Base-by-base conservation (phyloP, 1,140 invertebrate genomes). In the Drosophila melanogaster region DNA sequence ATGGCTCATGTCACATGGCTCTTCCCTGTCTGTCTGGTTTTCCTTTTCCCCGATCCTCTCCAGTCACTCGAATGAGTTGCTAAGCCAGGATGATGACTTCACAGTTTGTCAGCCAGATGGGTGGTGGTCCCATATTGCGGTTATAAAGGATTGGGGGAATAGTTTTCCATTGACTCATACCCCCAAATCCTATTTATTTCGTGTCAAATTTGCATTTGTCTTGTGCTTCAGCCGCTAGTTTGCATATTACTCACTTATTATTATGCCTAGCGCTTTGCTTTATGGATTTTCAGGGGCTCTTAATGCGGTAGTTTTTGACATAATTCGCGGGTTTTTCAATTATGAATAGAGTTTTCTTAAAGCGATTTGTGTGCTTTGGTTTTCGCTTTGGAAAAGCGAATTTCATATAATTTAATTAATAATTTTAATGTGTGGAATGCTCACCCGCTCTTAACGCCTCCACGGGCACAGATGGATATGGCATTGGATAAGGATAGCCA, bases 401-500 rank as follows among this genome's bases (percentile, higher is more conserved):
- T 30, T 30, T 30, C 30, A 3, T 30, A 10, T 30, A 8, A 30
- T 10, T 30, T 10, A 30, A 30, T 30, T 7, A 10, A 30, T 30
- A 30, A 30, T 3, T 30, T 30, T 3, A 30, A 8, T 8, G 30
- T 0, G 26, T 8, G 26, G 8, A 2, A 30, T 6, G 17, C 30
- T 95, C 81, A 97, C 96, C 96, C 85, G 96, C 96, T 93, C 97
- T 93, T 33, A 98, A 93, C 33, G 97, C 96, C 81, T 98, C 97
- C 94, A 98, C 97, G n/a, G 96, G 96, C 53, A 98, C 96, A 77
- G 96, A 97, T 26, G 96, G 97, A 92, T 98, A 98, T 7, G 97
- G 97, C 92, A 98, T 97, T 40, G 97, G 97, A 93, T 98, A 98
- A 1, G 97, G 97, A 91, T 98, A 98, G 10, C 97, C 97, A 92